These are phyloP conservation scores for Alcis repandata DNA, from an alignment of 2,888 invertebrate species.

Conservation along the genomic window DNA sequence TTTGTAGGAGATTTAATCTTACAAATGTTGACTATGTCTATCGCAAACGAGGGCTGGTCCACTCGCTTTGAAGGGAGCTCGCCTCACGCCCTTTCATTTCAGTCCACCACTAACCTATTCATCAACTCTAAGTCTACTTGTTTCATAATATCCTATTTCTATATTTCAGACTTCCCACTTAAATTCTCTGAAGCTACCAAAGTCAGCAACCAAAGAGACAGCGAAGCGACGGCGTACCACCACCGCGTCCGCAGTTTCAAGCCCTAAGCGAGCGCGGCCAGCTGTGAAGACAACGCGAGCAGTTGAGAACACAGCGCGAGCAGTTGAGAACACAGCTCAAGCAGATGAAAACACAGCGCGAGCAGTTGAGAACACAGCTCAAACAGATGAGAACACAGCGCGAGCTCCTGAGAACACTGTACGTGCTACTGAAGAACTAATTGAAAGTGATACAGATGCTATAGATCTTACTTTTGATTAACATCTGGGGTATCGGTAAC, in stretches of 20 bases:
- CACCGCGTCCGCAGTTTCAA: constrained; percentile 13
- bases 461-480: constrained; percentile 44
- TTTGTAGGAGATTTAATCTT: too few relatives aligned
- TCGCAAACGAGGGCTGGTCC: too few relatives aligned
- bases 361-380: neutral
- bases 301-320: constrained; percentile 5
- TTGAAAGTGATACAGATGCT: constrained; percentile 23
- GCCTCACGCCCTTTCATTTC: too few relatives aligned
- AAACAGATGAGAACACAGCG: neutral
- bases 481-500: neutral
- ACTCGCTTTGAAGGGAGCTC: too few relatives aligned
- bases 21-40: too few relatives aligned
- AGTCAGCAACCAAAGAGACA: constrained; percentile 21
- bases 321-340: neutral
- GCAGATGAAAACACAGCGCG: neutral
- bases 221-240: constrained; percentile 26
- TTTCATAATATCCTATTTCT: neutral
- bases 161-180: constrained; percentile 32
- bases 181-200: constrained; percentile 27
- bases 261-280: constrained; percentile 22
- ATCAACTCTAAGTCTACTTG: too few relatives aligned
- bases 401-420: neutral
- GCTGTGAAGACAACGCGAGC: constrained; percentile 3
- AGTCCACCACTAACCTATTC: too few relatives aligned
- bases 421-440: constrained; percentile 9